Conservation (phyloP, 2,797 vertebrate species). For the Acanthurus leucopareius region DNA sequence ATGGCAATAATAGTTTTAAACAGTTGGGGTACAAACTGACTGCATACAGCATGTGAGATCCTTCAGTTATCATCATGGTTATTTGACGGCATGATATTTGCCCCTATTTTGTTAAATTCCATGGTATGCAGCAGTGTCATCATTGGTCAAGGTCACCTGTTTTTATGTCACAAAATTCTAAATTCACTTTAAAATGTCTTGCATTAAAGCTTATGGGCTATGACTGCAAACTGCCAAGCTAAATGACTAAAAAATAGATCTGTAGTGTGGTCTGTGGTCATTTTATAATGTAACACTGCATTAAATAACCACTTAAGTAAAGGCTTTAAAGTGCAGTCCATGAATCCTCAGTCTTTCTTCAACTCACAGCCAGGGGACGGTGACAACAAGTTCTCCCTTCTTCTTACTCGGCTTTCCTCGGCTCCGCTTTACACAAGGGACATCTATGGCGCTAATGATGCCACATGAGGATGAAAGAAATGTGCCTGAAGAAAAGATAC, state of each 20-base stretch:
- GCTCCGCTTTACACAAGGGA: conserved; percentile 62
- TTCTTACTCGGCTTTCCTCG: conserved; percentile 44
- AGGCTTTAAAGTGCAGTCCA: neutral
- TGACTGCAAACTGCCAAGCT: neutral
- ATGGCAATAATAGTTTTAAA: neutral
- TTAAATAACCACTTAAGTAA: conserved; percentile 10
- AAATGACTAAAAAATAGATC: neutral
- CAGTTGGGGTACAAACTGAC: neutral
- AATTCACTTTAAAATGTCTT: neutral
- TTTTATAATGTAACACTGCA: conserved; percentile 13
- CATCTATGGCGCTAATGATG: conserved; percentile 75
- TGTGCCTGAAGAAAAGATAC: conserved; percentile 64
- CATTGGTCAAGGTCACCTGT: neutral
- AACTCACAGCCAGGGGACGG: conserved; percentile 59
- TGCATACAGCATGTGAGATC: neutral
- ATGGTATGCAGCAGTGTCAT: neutral
- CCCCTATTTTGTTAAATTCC: neutral
- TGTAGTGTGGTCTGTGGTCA: neutral
- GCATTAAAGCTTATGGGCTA: neutral
- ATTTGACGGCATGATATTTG: neutral
- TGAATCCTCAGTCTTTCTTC: neutral
- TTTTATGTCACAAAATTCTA: neutral
- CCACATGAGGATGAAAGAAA: conserved; percentile 78
- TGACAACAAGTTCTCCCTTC: conserved; percentile 55
- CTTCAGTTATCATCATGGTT: neutral